phyloP scores from a whole-genome alignment of 2,797 vertebrate species.

The Rhinatrema bivittatum region DNA sequence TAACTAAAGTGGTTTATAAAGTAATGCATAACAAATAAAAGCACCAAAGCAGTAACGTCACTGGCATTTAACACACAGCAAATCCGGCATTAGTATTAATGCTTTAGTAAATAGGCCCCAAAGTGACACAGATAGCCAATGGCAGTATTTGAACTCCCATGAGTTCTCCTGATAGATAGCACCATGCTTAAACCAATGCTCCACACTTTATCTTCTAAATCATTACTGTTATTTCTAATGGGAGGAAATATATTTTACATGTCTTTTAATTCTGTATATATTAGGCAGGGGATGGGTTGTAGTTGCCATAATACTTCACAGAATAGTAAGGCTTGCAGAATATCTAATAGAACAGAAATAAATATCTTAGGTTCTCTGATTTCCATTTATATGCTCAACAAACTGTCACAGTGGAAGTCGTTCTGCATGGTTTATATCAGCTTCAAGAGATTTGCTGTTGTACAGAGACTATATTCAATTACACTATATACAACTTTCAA shows the following conservation, averaged over 20 bases:
- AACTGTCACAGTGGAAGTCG: constrained; percentile 24
- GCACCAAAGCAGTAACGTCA: too few relatives aligned
- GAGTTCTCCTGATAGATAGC: too few relatives aligned
- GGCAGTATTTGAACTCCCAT: too few relatives aligned
- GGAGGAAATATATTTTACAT: constrained; percentile 1
- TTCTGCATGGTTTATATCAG: constrained; percentile 38
- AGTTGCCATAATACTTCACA: constrained; percentile 3
- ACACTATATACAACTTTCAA: constrained; percentile 37
- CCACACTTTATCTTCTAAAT: too few relatives aligned
- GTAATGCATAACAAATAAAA: too few relatives aligned
- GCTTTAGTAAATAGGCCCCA: too few relatives aligned
- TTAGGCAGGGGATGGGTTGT: constrained; percentile 5
- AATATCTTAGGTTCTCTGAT: constrained; percentile 27
- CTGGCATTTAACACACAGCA: too few relatives aligned
- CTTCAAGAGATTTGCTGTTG: constrained; percentile 38
- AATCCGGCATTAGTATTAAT: too few relatives aligned
- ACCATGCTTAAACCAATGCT: too few relatives aligned
- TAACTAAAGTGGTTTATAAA: too few relatives aligned
- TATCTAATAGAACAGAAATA: constrained; percentile 39
- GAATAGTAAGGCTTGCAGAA: constrained; percentile 19
- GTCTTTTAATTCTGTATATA: neutral
- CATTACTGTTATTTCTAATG: neutral
- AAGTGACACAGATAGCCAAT: too few relatives aligned
- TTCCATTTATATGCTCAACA: constrained; percentile 44
- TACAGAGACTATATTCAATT: constrained; percentile 44